phyloP scores from a whole-genome alignment of 2,888 invertebrate species.

The Euspilapteryx auroguttella region DNA sequence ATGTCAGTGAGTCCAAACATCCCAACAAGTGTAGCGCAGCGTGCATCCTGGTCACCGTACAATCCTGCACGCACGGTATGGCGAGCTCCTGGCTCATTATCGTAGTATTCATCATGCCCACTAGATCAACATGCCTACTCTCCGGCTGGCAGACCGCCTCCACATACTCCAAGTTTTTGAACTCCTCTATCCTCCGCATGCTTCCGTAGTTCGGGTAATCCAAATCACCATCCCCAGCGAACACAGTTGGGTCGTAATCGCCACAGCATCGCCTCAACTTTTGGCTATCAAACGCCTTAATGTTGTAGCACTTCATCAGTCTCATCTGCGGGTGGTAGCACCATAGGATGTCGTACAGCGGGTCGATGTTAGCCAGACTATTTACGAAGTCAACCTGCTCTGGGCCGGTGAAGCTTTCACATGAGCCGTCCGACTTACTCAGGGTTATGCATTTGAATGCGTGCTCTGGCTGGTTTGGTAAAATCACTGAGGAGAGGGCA shows the following conservation, averaged over 20 bases:
- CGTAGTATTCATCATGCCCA: slow-evolving; percentile 50
- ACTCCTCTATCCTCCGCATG: slow-evolving; percentile 42
- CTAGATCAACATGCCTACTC: slow-evolving; percentile 21
- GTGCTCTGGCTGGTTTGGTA: slow-evolving; percentile 79
- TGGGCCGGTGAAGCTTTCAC: slow-evolving; percentile 77
- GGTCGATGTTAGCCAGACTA: slow-evolving; percentile 83
- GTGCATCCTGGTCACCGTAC: slow-evolving; percentile 78
- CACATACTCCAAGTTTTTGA: slow-evolving; percentile 33
- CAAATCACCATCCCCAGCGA: slow-evolving; percentile 18
- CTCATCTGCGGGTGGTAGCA: slow-evolving; percentile 73
- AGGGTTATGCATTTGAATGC: slow-evolving; percentile 88
- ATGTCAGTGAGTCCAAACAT: slow-evolving; percentile 85
- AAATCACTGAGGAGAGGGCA: too few species aligned
- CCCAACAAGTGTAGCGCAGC: slow-evolving; percentile 89
- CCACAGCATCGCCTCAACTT: slow-evolving; percentile 37
- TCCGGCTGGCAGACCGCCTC: slow-evolving; percentile 27
- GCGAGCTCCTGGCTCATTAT: slow-evolving; percentile 82
- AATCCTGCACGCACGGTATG: slow-evolving; percentile 71
- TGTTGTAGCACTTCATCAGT: slow-evolving; percentile 77
- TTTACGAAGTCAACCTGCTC: slow-evolving; percentile 86
- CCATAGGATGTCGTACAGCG: slow-evolving; percentile 93
- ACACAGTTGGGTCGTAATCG: slow-evolving; percentile 17
- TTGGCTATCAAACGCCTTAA: slow-evolving; percentile 74
- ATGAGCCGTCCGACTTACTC: slow-evolving; percentile 85
- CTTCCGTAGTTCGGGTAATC: slow-evolving; percentile 43